Conservation (phyloP, 2,797 vertebrate species). For the Peromyscus aztecus region DNA sequence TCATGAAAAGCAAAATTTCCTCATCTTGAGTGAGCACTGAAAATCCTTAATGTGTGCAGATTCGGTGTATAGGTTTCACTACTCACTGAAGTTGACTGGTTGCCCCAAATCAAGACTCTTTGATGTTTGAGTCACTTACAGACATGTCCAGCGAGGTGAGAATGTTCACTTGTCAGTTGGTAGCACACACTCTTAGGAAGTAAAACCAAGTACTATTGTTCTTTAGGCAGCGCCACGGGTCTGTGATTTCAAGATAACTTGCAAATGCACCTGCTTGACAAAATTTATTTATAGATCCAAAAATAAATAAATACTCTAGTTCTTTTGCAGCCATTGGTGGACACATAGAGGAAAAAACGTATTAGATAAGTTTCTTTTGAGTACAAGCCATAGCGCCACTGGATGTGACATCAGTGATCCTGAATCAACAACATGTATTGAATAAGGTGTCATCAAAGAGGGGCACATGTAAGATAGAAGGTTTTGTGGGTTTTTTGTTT, state of each 20-base stretch:
- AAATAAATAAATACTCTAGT: not conserved
- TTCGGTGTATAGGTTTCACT: not conserved
- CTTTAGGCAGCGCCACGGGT: not conserved
- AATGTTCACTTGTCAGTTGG: not conserved
- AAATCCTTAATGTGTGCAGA: not conserved
- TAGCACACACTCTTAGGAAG: not conserved
- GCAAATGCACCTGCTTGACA: not conserved
- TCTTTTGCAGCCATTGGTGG: not conserved
- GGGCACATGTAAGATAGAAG: not conserved
- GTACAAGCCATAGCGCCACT: not conserved
- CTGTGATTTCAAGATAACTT: not conserved
- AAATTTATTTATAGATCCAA: not conserved
- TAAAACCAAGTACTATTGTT: not conserved
- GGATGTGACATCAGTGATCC: not conserved
- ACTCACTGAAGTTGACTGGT: not conserved
- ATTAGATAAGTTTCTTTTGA: not conserved
- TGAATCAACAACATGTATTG: not conserved
- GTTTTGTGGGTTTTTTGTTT: not conserved
- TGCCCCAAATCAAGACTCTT: not conserved
- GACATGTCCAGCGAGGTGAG: not conserved
- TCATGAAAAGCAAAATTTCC: conserved; percentile 45
- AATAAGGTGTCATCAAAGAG: conserved; percentile 47
- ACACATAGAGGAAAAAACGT: not conserved
- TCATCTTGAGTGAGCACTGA: conserved; percentile 9
- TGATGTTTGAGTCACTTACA: not conserved